Evolutionary conservation across 2,888 invertebrate genomes (phyloP), one percentile per base, ranked within the genome.

Genomic region (Papilio elwesi): DNA sequence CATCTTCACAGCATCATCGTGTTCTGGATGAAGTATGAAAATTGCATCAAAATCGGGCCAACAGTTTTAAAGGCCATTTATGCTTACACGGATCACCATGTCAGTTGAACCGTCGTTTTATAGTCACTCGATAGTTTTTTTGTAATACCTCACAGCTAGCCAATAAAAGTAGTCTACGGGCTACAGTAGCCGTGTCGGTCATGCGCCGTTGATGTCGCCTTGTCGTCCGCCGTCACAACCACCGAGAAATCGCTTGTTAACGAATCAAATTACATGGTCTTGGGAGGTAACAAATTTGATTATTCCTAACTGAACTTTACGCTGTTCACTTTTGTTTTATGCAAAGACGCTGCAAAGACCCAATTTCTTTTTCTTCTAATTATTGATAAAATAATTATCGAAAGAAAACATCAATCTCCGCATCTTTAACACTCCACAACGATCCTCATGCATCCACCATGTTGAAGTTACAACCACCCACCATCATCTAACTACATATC

Each of bases 231-330:
- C 47, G 53, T 26, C 16, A 36, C 49, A 55, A 67, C 12, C 15
- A 64, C 64, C 73, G 65, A 48, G 69, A 73, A 73, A 73, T 73
- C 57, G 64, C 64, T 68, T 64, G 68, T 73, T 52, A 64, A 74
- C 63, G 75, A 75, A 72, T 75, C 70, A 66, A 66, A 77, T 78
- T 77, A 76, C 76, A 78, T 73, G 77, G 70, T 74, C 74, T 75
- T 77, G 75, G 77, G 77, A 64, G 78, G 73, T 74, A 75, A 76
- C 76, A 78, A 80, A 80, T 80, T 78, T 69, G 76, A 79, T 79
- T 77, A 79, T 53, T 63, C 10, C 38, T 49, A 63, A 62, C 53
- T 36, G 52, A 52, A 53, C 38, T 55, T 47, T 72, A 55, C 51
- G 38, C 26, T 53, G 52, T 51, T 15, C 48, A 65, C 6, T 36